phyloP scores from a whole-genome alignment of 2,797 vertebrate genomes.

The Hypotaenidia philippensis region DNA sequence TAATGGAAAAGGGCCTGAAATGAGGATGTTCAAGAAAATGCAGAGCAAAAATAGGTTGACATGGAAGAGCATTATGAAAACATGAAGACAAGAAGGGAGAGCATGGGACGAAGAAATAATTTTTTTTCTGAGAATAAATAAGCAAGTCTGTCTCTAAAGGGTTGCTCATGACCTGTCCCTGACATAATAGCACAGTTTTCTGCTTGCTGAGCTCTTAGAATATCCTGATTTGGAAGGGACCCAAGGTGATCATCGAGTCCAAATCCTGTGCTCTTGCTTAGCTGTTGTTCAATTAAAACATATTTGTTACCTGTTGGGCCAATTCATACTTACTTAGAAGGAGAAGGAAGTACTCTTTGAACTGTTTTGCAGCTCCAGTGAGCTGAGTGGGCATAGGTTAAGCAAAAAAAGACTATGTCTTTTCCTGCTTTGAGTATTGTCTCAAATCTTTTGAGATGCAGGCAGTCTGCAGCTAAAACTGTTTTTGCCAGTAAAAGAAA shows the following conservation, averaged over 20 bases:
- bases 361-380: background rate
- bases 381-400: background rate
- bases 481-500: background rate
- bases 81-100: background rate
- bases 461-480: background rate
- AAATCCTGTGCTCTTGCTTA: background rate
- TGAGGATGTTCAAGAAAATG: background rate
- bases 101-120: background rate
- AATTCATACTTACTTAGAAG: background rate
- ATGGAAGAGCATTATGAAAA: background rate
- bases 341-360: background rate
- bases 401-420: background rate
- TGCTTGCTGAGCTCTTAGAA: background rate
- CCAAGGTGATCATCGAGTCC: rapidly evolving
- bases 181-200: background rate
- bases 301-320: background rate
- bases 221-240: background rate
- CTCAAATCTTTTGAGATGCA: background rate
- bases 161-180: background rate
- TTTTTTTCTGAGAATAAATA: background rate
- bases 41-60: background rate
- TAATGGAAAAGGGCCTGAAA: background rate
- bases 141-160: background rate
- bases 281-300: background rate
- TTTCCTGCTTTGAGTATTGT: background rate